Evolutionary conservation across 1,140 invertebrate genomes (phyloP).

Genomic region (Capitella teleta): DNA sequence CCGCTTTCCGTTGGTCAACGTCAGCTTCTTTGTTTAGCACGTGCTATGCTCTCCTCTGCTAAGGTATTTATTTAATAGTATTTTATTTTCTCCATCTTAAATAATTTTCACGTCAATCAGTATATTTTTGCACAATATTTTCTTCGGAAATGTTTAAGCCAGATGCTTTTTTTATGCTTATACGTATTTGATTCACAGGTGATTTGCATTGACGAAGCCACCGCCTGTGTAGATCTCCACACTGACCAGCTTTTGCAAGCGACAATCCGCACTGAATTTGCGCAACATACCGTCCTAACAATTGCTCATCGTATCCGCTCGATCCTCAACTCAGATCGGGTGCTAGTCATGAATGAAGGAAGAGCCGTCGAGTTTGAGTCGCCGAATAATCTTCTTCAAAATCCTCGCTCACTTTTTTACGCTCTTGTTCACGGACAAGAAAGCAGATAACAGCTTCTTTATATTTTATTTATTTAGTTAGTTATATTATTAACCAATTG

Average conservation of each 20-base stretch:
- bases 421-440: slow-evolving; percentile 1
- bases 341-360: slow-evolving; percentile 67
- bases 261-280: slow-evolving; percentile 32
- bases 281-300: slow-evolving; percentile 78
- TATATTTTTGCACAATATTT: not conserved
- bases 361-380: slow-evolving; percentile 63
- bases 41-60: slow-evolving; percentile 51
- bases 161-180: not conserved
- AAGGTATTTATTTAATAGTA: slow-evolving; percentile 18
- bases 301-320: slow-evolving; percentile 92
- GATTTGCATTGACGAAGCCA: slow-evolving; percentile 47
- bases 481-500: no score
- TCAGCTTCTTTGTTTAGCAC: slow-evolving; percentile 55
- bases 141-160: not conserved
- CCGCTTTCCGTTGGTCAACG: slow-evolving; percentile 74
- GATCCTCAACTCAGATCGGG: slow-evolving; percentile 64
- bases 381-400: slow-evolving; percentile 52
- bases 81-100: slow-evolving; percentile 1
- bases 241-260: slow-evolving; percentile 32
- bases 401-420: slow-evolving; percentile 29
- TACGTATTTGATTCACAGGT: slow-evolving; percentile 45
- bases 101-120: not conserved
- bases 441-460: not conserved
- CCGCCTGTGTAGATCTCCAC: slow-evolving; percentile 41
- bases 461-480: no score